phyloP scores from a whole-genome alignment of 2,797 vertebrate species.

The Leptoclinus maculatus region DNA sequence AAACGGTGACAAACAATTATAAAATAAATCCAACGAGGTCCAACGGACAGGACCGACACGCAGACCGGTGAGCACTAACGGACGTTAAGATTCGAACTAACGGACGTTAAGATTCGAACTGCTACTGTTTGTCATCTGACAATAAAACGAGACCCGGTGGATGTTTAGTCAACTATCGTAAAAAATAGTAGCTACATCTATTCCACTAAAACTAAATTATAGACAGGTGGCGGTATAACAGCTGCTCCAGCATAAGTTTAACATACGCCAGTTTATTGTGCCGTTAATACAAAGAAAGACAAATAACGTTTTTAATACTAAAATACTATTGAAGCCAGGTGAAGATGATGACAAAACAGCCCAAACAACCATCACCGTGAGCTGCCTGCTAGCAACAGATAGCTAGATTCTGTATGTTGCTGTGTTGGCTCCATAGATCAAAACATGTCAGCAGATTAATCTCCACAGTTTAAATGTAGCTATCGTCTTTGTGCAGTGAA shows the following conservation, averaged over 20 bases:
- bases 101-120: background rate
- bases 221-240: background rate
- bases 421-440: conserved; percentile 31
- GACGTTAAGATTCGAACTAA: background rate
- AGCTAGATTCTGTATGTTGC: conserved; percentile 49
- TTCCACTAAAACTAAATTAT: background rate
- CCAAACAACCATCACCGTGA: conserved; percentile 41
- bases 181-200: background rate
- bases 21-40: background rate
- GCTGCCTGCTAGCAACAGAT: conserved; percentile 53
- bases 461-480: background rate
- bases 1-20: background rate
- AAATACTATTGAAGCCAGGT: background rate
- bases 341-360: conserved; percentile 17
- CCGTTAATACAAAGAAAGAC: background rate
- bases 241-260: background rate
- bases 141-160: background rate
- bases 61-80: background rate
- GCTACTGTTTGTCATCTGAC: background rate
- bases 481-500: background rate
- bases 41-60: background rate
- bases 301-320: background rate
- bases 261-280: background rate
- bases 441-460: conserved; percentile 49
- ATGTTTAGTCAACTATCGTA: background rate